Base-by-base conservation (phyloP, 2,888 invertebrate species). In the Drosophila crucigera region DNA sequence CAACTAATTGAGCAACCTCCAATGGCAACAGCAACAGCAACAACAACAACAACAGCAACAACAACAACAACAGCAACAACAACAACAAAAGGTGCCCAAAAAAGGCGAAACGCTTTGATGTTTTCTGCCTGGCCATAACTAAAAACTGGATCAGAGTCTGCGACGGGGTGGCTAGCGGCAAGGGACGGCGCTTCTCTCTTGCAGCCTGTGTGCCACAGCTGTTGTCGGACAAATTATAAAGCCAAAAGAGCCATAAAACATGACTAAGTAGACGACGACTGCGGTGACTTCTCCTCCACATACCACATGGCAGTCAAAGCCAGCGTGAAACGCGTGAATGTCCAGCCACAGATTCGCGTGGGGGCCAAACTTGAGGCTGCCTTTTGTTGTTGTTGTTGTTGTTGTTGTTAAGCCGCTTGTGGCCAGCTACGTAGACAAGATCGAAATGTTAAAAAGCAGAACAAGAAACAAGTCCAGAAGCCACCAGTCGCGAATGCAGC, bases 1-100 rank as follows among this genome's bases (percentile, higher is more conserved):
- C 82, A 85, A 83, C 84, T 85, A 85, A 85, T 85, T 85, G 91
- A 84, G 86, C 84, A 85, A 61, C 73, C 71, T 73, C 63, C 61
- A 67, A 54, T 50, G 28, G 14, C 43, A 22, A 43, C 43, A 43
- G 22, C 41, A 43, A 11, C n/a, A 41, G 5, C 41, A 4, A 41
- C 39, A n/a, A 0, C 39, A 19, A 9, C 39, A 41, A 2, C 41
- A n/a, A n/a, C 39, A 39, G 1, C 19, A 41, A 10, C 25, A 54
- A 22, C 58, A 50, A 66, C 56, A 37, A 68, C 74, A 41, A 4
- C 39, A n/a, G 7, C 39, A 39, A 4, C 19, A 41, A 66, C 59
- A 37, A 70, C 74, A 72, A 59, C 62, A 58, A 73, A 37, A 35
- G 50, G 25, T 49, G 53, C 22, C 80, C 76, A 58, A 78, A 78